phyloP scores from a whole-genome alignment of 2,888 invertebrate species.

The Parnassius smintheus region DNA sequence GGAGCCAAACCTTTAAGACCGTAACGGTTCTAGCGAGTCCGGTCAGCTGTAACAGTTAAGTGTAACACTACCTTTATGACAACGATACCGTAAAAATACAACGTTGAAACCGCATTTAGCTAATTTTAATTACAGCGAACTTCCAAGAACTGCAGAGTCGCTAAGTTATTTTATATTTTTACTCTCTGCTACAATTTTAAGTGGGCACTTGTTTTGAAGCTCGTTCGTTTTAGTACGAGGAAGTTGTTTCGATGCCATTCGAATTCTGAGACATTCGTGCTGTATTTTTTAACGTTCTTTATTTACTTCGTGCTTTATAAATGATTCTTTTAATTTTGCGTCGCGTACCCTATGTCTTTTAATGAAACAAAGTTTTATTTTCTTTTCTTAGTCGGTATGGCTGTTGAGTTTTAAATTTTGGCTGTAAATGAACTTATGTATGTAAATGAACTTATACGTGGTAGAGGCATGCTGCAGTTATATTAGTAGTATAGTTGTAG shows the following conservation, averaged over 20 bases:
- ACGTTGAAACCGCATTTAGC: conserved; percentile 27
- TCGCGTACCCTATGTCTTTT: conserved; percentile 14
- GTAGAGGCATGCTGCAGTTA: too few species aligned
- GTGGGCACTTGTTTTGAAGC: conserved; percentile 23
- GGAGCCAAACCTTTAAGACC: neutral
- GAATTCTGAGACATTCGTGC: conserved; percentile 17
- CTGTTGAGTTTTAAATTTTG: conserved; percentile 1
- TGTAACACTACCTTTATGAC: conserved; percentile 15
- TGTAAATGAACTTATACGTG: too few species aligned
- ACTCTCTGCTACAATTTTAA: conserved; percentile 32
- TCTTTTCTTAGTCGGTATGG: conserved; percentile 4
- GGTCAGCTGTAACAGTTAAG: conserved; percentile 21
- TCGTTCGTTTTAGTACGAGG: conserved; percentile 19
- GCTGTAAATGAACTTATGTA: neutral
- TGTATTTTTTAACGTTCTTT: conserved; percentile 16
- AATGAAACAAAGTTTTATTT: conserved; percentile 13
- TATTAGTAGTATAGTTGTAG: too few species aligned
- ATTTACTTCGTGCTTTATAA: conserved; percentile 14
- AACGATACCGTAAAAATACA: conserved; percentile 12
- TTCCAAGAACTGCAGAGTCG: conserved; percentile 25
- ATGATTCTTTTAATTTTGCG: conserved; percentile 21
- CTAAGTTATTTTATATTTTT: conserved; percentile 31
- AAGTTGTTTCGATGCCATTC: conserved; percentile 17
- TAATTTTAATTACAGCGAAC: conserved; percentile 43
- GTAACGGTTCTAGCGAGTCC: conserved; percentile 9